A percentile compares a stretch with the other conserved stretches of the same genome.
Conservation (phyloP, 1,140 invertebrate species). For the Atta texana region DNA sequence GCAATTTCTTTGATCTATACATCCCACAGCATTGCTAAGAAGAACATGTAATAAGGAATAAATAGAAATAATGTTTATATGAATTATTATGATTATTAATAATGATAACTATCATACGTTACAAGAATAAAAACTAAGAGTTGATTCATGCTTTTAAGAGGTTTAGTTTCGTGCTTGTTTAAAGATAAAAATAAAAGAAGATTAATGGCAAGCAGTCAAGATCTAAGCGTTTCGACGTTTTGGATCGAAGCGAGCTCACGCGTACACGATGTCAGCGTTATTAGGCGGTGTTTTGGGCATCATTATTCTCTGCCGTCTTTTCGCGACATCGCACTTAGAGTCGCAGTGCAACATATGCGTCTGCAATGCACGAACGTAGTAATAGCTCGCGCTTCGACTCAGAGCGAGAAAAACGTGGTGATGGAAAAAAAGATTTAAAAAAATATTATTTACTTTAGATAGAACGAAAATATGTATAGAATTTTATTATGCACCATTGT, state of each 20-base stretch:
- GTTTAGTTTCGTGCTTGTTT: slow-evolving; percentile 83
- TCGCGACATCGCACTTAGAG: not conserved
- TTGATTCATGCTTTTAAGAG: slow-evolving; percentile 85
- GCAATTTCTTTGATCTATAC: slow-evolving; percentile 63
- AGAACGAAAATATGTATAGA: slow-evolving; percentile 86
- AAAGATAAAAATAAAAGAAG: slow-evolving; percentile 56
- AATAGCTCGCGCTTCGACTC: slow-evolving; percentile 74
- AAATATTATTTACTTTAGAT: slow-evolving; percentile 85
- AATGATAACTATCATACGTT: slow-evolving; percentile 80
- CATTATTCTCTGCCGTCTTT: too few species aligned
- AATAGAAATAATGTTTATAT: slow-evolving; percentile 85
- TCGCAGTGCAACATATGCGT: not conserved
- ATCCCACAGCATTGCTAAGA: slow-evolving; percentile 73
- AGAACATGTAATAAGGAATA: slow-evolving; percentile 77
- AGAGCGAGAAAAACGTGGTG: slow-evolving; percentile 77
- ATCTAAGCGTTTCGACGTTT: slow-evolving; percentile 74
- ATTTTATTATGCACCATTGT: slow-evolving; percentile 87
- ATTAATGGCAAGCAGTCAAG: slow-evolving; percentile 69
- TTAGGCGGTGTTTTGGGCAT: too few species aligned
- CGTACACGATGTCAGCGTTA: too few species aligned
- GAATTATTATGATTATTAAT: slow-evolving; percentile 81
- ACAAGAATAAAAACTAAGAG: slow-evolving; percentile 82
- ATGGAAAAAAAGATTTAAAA: slow-evolving; percentile 77
- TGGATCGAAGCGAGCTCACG: slow-evolving; percentile 76
- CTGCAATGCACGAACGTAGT: not conserved